Base-by-base conservation (phyloP, 2,797 vertebrate genomes). In the Petrocephalus schoutedeni region DNA sequence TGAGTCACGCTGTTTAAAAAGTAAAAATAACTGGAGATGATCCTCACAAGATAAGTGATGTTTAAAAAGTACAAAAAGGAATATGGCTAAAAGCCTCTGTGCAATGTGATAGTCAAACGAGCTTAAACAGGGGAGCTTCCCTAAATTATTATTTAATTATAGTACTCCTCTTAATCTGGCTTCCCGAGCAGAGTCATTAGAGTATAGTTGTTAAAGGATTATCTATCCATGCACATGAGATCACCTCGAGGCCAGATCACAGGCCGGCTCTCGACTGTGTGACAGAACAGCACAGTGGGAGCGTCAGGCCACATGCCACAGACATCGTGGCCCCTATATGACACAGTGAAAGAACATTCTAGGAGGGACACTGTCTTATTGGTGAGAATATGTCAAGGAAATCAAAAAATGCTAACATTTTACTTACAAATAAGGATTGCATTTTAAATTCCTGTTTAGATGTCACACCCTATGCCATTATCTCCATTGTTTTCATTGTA, bases 281-380 rank as follows among this genome's bases (percentile, higher is more conserved):
- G 21, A 84, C 82, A 74, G 71, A 36, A 41, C 71, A 41, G 32
- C 71, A 4, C 71, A 45, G 71, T 45, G 16, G 71, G 32, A 16
- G 45, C 0, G 0, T 3, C 2, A n/a, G 80, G 82, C 51, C 12
- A 0, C 82, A 2, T 45, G 77, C 45, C 77, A 82, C 77, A 91
- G 61, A 90, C 90, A 91, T 93, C 89, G 89, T 58, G 88, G 88
- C 92, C 84, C 74, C 87, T 91, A 87, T 89, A 92, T 92, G 90
- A 67, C 61, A 67, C 61, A 67, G 61, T 3, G 77, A 14, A 54
- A 54, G 80, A 83, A 49, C 49, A 23, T 83, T 23, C 19, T 53
- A 83, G 80, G 53, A 83, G 3, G 10, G 19, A n/a, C 45, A 21
- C 7, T 7, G 49, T 53, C 9, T 49, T 83, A 28, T 45, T 23